These are phyloP conservation scores for Drosophila phalerata DNA, from an alignment of 2,888 invertebrate genomes.

Conservation along the genomic window DNA sequence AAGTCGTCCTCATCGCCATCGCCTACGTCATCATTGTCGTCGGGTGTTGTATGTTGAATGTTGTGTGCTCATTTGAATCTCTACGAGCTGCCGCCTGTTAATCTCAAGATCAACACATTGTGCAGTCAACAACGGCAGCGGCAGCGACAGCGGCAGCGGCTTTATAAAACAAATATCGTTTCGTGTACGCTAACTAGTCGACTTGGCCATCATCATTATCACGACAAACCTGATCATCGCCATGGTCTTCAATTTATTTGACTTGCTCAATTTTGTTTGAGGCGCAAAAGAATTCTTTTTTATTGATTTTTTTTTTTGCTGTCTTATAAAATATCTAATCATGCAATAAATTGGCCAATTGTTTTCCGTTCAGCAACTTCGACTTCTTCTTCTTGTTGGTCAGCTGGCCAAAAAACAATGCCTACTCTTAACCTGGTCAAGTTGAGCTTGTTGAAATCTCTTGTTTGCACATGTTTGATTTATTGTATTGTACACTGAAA, in stretches of 20 bases:
- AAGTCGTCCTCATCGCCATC: slow-evolving; percentile 61
- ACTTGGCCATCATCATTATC: slow-evolving; percentile 32
- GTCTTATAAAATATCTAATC: slow-evolving; percentile 69
- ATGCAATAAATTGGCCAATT: slow-evolving; percentile 82
- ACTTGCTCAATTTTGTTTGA: slow-evolving; percentile 65
- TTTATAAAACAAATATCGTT: slow-evolving; percentile 78
- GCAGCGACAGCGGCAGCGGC: slow-evolving; percentile 80
- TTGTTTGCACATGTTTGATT: slow-evolving; percentile 75
- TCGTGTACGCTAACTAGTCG: slow-evolving; percentile 74
- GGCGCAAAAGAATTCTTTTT: slow-evolving; percentile 63
- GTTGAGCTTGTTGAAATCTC: slow-evolving; percentile 20
- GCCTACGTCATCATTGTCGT: slow-evolving; percentile 25
- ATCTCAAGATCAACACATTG: slow-evolving; percentile 82
- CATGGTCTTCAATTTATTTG: slow-evolving; percentile 51
- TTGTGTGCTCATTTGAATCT: slow-evolving; percentile 80
- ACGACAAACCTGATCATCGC: slow-evolving; percentile 18
- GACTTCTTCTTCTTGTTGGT: slow-evolving; percentile 19
- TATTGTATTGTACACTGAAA: slow-evolving; percentile 52
- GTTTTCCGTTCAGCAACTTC: slow-evolving; percentile 56
- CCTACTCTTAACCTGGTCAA: slow-evolving; percentile 28
- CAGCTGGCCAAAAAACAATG: slow-evolving; percentile 50
- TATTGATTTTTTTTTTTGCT: slow-evolving; percentile 62
- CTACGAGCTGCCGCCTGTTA: slow-evolving; percentile 72
- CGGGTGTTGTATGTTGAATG: slow-evolving; percentile 28
- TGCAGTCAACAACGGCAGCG: slow-evolving; percentile 70